Conservation (phyloP, 2,113 vertebrate genomes). For the Ifrita kowaldi region DNA sequence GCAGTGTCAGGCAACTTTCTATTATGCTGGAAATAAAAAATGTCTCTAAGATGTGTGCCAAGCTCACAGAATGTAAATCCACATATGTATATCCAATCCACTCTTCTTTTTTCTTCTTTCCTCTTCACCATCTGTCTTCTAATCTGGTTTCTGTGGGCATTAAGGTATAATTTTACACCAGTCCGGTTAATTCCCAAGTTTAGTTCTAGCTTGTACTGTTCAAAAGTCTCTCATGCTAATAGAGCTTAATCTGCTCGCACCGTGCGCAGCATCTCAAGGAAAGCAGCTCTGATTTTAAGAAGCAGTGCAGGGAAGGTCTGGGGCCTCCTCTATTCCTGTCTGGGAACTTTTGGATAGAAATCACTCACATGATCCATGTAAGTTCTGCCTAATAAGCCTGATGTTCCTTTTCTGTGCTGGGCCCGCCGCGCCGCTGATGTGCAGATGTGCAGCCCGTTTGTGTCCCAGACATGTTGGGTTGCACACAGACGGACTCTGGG, state of each 20-base stretch:
- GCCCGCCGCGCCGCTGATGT: background rate
- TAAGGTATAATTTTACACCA: constrained; percentile 51
- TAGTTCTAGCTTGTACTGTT: background rate
- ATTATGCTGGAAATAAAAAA: constrained; percentile 47
- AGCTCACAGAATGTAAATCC: constrained; percentile 56
- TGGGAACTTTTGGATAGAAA: constrained; percentile 16
- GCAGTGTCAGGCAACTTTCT: constrained; percentile 42
- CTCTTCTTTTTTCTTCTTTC: constrained; percentile 25
- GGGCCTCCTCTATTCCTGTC: background rate
- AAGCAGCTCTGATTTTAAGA: background rate
- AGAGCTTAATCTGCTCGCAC: background rate
- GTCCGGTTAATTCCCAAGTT: background rate
- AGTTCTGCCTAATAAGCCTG: background rate
- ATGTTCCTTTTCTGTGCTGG: background rate
- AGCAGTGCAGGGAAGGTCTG: background rate
- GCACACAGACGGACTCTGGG: background rate
- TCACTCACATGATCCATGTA: background rate
- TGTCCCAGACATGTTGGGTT: background rate
- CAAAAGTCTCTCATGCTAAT: background rate
- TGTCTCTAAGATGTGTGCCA: constrained; percentile 39
- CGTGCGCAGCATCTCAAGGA: background rate
- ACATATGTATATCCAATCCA: constrained; percentile 31
- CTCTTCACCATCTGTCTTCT: constrained; percentile 49
- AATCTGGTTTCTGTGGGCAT: constrained; percentile 43
- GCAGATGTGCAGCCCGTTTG: constrained; percentile 5